Percentiles rank a stretch among this genome's conserved stretches.
Conservation (phyloP, 2,888 invertebrate species). For the Erebia aethiops region DNA sequence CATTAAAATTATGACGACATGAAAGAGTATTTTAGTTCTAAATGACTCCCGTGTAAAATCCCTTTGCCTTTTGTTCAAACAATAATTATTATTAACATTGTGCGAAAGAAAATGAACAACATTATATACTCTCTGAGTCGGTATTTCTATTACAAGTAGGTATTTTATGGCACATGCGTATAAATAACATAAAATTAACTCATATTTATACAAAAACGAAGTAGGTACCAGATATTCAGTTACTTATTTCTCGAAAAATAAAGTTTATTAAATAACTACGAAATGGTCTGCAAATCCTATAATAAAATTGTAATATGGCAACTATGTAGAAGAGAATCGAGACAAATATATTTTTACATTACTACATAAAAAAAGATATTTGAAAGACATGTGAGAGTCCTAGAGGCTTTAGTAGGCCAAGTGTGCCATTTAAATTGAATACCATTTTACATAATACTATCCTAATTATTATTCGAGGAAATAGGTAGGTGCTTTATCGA, state of each 20-base stretch:
- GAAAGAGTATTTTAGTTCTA: constrained; percentile 36
- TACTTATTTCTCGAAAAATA: constrained; percentile 42
- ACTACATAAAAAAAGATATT: not conserved
- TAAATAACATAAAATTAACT: constrained; percentile 62
- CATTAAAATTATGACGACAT: constrained; percentile 21
- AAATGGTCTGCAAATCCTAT: not conserved
- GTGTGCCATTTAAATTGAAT: not conserved
- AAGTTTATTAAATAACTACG: not conserved
- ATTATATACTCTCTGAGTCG: constrained; percentile 53
- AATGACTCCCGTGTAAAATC: constrained; percentile 37
- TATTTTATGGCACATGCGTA: constrained; percentile 75
- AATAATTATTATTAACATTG: constrained; percentile 37
- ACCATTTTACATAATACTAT: not conserved
- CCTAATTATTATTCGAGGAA: constrained; percentile 17
- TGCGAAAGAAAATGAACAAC: constrained; percentile 43
- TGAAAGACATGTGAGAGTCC: not conserved
- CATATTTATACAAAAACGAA: constrained; percentile 59
- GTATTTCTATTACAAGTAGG: constrained; percentile 55
- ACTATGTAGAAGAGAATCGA: not conserved
- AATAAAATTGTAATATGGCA: not conserved
- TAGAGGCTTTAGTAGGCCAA: not conserved
- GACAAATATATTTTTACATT: too few species aligned
- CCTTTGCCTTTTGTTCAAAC: constrained; percentile 33
- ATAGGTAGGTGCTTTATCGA: constrained; percentile 23
- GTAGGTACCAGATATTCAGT: constrained; percentile 50